phyloP scores from a whole-genome alignment of 2,888 invertebrate species.

The Allophyes oxyacanthae region DNA sequence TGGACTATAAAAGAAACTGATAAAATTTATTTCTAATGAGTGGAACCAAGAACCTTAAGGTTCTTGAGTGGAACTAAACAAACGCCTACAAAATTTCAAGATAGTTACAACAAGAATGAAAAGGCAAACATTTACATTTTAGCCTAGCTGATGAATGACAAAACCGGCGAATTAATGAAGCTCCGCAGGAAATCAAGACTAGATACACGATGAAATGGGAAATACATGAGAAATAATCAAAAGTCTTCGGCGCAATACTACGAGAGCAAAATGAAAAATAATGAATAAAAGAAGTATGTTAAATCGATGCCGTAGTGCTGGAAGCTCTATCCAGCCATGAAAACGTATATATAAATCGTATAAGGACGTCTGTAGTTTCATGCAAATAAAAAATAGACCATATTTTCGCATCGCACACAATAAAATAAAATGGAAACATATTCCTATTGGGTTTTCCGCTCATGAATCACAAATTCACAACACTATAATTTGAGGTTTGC shows the following conservation, averaged over 20 bases:
- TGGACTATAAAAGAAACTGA: too few species aligned
- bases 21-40: too few species aligned
- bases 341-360: too few species aligned
- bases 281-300: slow-evolving; percentile 21
- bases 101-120: too few species aligned
- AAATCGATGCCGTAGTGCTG: slow-evolving; percentile 15
- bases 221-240: slow-evolving; percentile 8
- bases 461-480: slow-evolving; percentile 28
- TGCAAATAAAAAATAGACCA: slow-evolving; percentile 14
- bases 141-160: too few species aligned
- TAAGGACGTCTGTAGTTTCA: neutral
- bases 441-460: slow-evolving; percentile 6
- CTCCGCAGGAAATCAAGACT: too few species aligned
- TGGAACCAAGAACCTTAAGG: too few species aligned
- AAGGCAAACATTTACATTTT: too few species aligned
- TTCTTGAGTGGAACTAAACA: too few species aligned
- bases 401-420: slow-evolving; percentile 2
- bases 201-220: neutral
- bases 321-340: too few species aligned
- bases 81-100: too few species aligned
- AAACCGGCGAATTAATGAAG: too few species aligned
- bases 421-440: slow-evolving; percentile 26
- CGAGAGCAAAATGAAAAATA: slow-evolving; percentile 14
- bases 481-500: slow-evolving; percentile 29
- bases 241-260: slow-evolving; percentile 9